Evolutionary conservation across 2,113 vertebrate species (phyloP), one percentile per base, ranked within the genome.

Genomic region (Corythoichthys intestinalis): DNA sequence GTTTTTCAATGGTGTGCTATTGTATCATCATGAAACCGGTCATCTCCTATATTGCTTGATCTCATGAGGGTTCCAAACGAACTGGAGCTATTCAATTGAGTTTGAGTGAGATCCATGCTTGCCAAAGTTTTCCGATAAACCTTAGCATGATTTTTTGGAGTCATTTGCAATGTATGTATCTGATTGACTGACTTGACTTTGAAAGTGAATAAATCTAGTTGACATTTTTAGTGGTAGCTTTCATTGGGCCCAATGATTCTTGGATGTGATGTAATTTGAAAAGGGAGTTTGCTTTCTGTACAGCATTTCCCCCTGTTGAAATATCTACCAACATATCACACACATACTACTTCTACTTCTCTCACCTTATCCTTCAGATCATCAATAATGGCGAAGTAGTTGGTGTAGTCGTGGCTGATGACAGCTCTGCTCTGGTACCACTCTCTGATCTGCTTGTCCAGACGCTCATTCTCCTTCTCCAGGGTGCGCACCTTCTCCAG

Each of bases 401-500:
- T 20, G 11, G 50, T 78, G 81, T 89, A 79, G 77, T 92, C 89
- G 0, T 77, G 68, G 59, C 6, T 14, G 17, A 81, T 49, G n/a
- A 88, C 20, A 0, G 73, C 79, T 15, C 38, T 83, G 62, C 34
- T 85, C 59, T 79, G 46, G 65, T 81, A 81, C 83, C 88, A 89
- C 0, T 90, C 90, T 15, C 52, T 77, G 79, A 92, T 92, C 74
- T 90, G 83, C 65, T 58, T 77, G 4, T 93, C 90, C 73, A 92
- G 82, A 0, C 34, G 74, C 2, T 78, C 37, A 1, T 92, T 92
- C 70, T 85, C 82, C 67, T 75, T 79, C 70, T 93, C 86, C 71
- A 93, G 82, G 6, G 57, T 75, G 44, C 2, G 87, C 57, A 93
- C 91, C 75, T 91, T 91, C 58, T 89, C 79, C 75, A 93, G 83